Base-by-base conservation (phyloP, 92 coral and sea anemone species). In the Palythoa caribaeorum region DNA sequence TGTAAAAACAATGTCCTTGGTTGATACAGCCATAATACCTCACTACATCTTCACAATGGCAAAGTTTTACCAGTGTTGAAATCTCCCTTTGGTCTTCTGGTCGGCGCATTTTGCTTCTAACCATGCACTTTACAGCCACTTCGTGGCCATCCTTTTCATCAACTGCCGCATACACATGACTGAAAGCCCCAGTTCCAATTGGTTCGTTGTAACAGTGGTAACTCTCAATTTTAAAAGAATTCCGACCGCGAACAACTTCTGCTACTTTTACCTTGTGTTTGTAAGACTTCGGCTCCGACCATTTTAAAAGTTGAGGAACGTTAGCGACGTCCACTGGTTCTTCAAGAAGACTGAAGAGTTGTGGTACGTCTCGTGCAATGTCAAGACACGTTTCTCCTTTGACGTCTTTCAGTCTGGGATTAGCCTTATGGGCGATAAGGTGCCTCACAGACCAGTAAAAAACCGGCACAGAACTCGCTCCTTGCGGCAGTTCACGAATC, bases 91-190 rank as follows among this genome's bases (percentile, higher is more conserved):
- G 77, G 20, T 71, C 78, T 63, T 84, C 88, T 19, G 65, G 77
- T 21, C 21, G 88, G n/a, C 52, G 21, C 21, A 84, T 44, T 51
- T 80, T 71, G 14, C 35, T 69, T 35, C 52, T 84, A 14, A 71
- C 80, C 39, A 84, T 50, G 12, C 88, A 79, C 66, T 84, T 84
- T 70, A 84, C 66, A n/a, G 88, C 88, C n/a, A 70, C 77, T 52
- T 77, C 81, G 19, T 63, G 52, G 5, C 81, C 81, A 20, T 77
- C 51, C 8, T 51, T 57, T 17, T 71, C 88, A 71, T 84, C 78
- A 15, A 84, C 69, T 38, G 70, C 88, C 48, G 69, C 88, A 71
- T 51, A 84, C 17, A 84, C 80, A 37, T 44, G 40, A 37, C 88
- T 51, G 9, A 84, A 84, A 6, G 88, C 19, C 35, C 88, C 88